Conservation (phyloP, 2,888 invertebrate species). For the Acleris cristana region DNA sequence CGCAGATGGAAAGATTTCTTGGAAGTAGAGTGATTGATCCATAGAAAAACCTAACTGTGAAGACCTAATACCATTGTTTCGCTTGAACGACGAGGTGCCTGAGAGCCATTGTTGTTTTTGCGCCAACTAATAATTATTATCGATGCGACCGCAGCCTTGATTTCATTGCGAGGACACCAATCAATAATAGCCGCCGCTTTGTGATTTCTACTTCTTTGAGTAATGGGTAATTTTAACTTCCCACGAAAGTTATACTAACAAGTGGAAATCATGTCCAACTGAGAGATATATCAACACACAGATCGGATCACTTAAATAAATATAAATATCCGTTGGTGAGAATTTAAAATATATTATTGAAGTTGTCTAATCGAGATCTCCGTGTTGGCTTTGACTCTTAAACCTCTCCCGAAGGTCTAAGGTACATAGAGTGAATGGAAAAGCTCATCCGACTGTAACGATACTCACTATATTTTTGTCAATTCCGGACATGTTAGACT, state of each 20-base stretch:
- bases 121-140: slow-evolving; percentile 46
- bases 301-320: too few relatives aligned
- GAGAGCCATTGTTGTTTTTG: slow-evolving; percentile 52
- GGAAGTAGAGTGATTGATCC: slow-evolving; percentile 39
- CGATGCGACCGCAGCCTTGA: slow-evolving; percentile 44
- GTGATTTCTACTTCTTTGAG: slow-evolving; percentile 3
- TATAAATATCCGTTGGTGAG: too few relatives aligned
- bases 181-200: slow-evolving; percentile 22
- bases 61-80: slow-evolving; percentile 52
- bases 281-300: too few relatives aligned
- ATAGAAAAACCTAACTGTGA: slow-evolving; percentile 46
- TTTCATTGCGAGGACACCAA: slow-evolving; percentile 37
- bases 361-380: too few relatives aligned
- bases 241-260: slow-evolving; percentile 1
- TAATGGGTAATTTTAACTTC: slow-evolving; percentile 9
- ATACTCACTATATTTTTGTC: too few relatives aligned
- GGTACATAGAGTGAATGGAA: too few relatives aligned
- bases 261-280: neutral
- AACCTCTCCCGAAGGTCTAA: too few relatives aligned
- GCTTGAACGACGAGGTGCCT: slow-evolving; percentile 54
- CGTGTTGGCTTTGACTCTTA: too few relatives aligned
- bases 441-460: too few relatives aligned
- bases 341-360: too few relatives aligned
- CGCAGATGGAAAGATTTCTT: neutral
- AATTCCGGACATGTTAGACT: too few relatives aligned